Conservation (phyloP, 92 coral and sea anemone species). For the Parazoanthus atlanticus region DNA sequence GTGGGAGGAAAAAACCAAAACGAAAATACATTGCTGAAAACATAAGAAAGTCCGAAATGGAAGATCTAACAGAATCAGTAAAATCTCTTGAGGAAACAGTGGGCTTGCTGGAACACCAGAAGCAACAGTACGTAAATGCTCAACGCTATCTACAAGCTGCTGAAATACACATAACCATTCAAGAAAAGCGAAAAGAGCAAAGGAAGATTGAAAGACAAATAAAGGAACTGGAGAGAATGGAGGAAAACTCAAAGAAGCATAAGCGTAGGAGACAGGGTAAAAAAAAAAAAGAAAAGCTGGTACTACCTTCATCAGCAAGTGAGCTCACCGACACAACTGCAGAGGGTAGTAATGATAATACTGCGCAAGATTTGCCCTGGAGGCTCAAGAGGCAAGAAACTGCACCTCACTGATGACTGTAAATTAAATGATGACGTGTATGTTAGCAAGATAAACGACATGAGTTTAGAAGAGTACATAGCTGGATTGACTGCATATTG, state of each 20-base stretch:
- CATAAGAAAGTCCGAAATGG: neutral
- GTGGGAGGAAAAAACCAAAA: neutral
- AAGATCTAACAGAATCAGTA: neutral
- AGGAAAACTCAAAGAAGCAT: neutral
- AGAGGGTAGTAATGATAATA: too few relatives aligned
- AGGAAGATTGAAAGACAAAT: neutral
- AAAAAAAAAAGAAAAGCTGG: neutral
- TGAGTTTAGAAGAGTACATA: slow-evolving; percentile 30
- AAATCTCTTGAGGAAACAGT: neutral
- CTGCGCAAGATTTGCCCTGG: neutral
- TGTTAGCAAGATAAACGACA: slow-evolving; percentile 40
- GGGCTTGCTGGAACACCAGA: neutral
- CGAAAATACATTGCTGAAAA: neutral
- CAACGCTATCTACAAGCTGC: slow-evolving; percentile 2
- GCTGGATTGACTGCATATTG: slow-evolving; percentile 35
- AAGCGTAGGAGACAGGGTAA: neutral
- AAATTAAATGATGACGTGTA: slow-evolving; percentile 24
- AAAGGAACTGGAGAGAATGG: too few relatives aligned
- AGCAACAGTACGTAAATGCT: slow-evolving; percentile 5
- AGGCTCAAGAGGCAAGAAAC: neutral
- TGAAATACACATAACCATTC: neutral
- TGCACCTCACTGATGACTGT: slow-evolving; percentile 28
- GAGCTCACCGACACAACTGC: too few relatives aligned
- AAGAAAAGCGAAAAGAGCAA: neutral
- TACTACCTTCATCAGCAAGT: too few relatives aligned